Percentiles rank a stretch among this genome's conserved stretches.
These are phyloP conservation scores for Eurypyga helias DNA, from an alignment of 2,113 vertebrate genomes.

Conservation along the genomic window DNA sequence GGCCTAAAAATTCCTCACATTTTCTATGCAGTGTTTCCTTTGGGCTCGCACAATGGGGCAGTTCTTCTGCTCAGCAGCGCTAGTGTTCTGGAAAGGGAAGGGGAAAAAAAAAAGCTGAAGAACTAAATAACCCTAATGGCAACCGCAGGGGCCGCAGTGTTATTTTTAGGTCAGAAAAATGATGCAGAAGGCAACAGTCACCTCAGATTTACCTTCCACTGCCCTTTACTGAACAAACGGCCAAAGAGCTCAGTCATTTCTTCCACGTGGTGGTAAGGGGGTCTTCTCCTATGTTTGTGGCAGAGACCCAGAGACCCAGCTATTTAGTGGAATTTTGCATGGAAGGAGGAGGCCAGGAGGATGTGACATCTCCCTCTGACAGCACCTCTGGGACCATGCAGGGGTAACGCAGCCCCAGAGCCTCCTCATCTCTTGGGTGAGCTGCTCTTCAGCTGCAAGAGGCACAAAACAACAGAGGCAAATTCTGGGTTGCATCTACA, in stretches of 20 bases:
- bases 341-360: neutral
- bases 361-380: neutral
- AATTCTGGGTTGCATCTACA: neutral
- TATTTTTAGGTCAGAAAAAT: conserved; percentile 44
- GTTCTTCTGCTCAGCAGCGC: conserved; percentile 60
- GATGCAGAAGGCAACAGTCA: neutral
- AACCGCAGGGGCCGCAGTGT: conserved; percentile 25
- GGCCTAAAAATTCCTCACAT: conserved; percentile 75
- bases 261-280: neutral
- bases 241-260: neutral
- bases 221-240: neutral
- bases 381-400: neutral
- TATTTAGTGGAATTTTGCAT: neutral
- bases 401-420: neutral
- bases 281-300: neutral
- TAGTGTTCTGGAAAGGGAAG: conserved; percentile 35
- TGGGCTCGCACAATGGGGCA: conserved; percentile 65
- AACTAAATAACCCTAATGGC: conserved; percentile 47
- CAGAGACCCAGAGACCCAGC: neutral
- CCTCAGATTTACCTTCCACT: conserved; percentile 38
- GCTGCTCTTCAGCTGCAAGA: neutral
- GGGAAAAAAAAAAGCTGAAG: neutral
- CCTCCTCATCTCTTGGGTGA: neutral
- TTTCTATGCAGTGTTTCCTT: conserved; percentile 72
- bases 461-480: neutral